These are phyloP conservation scores for Heterodera filipjevi DNA, from an alignment of 2,888 invertebrate genomes.

Conservation along the genomic window DNA sequence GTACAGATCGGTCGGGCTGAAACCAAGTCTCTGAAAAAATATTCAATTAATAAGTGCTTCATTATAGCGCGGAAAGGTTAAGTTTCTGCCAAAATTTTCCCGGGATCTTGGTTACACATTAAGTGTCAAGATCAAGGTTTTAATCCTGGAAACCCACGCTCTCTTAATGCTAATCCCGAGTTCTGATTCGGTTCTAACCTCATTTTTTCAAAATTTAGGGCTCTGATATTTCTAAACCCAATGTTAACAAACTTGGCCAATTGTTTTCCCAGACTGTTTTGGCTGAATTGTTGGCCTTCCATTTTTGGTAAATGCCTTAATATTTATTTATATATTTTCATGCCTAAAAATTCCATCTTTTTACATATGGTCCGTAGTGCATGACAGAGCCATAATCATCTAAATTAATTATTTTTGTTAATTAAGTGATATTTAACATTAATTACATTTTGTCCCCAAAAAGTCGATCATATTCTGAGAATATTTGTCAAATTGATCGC, in stretches of 20 bases:
- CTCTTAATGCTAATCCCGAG: too few species aligned
- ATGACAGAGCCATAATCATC: slow-evolving; percentile 28
- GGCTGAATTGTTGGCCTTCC: slow-evolving; percentile 62
- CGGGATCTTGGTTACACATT: too few species aligned
- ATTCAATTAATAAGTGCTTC: too few species aligned
- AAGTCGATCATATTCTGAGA: slow-evolving; percentile 64
- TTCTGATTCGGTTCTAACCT: too few species aligned
- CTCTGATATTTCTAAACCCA: too few species aligned
- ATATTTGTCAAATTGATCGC: slow-evolving; percentile 64
- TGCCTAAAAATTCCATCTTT: too few species aligned
- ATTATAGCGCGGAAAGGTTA: too few species aligned
- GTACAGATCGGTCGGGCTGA: slow-evolving; percentile 63
- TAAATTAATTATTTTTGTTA: neutral
- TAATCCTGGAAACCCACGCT: too few species aligned
- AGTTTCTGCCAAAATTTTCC: neutral
- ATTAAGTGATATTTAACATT: neutral
- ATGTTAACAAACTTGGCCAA: slow-evolving; percentile 33
- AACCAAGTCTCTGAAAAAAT: slow-evolving; percentile 58
- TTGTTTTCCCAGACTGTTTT: slow-evolving; percentile 24
- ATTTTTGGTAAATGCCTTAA: slow-evolving; percentile 68
- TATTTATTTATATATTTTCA: too few species aligned
- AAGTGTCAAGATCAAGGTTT: too few species aligned
- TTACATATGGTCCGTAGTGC: slow-evolving; percentile 25
- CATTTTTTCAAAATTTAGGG: too few species aligned
- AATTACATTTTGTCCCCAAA: slow-evolving; percentile 65